A percentile compares a stretch with the other conserved stretches of the same genome.
Conservation (phyloP, 2,797 vertebrate species). For the Gymnopithys bicolor region DNA sequence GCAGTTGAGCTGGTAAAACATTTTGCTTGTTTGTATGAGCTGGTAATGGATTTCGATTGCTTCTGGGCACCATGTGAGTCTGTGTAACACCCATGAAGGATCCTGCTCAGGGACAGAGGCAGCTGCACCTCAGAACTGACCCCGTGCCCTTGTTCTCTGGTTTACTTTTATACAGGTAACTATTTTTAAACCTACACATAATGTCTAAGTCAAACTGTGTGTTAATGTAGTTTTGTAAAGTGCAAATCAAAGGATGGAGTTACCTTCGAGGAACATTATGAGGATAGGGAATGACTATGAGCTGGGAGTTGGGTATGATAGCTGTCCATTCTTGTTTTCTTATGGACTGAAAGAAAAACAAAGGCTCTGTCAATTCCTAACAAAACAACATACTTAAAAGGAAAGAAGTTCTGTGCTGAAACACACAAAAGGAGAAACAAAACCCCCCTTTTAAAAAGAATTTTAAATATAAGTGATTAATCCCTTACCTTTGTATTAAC, state of each 20-base stretch:
- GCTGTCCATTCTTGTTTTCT: slow-evolving; percentile 95
- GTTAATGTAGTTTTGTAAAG: neutral
- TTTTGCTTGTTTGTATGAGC: neutral
- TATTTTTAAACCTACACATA: neutral
- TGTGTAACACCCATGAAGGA: neutral
- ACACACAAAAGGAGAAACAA: neutral
- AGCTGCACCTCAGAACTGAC: neutral
- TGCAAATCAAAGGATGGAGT: neutral
- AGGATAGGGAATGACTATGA: slow-evolving; percentile 95
- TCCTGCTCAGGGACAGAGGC: neutral
- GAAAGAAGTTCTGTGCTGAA: neutral
- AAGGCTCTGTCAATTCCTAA: slow-evolving; percentile 10
- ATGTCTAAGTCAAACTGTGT: neutral
- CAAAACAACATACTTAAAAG: neutral
- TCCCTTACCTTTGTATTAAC: neutral
- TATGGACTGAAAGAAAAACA: slow-evolving; percentile 78
- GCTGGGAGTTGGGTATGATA: slow-evolving; percentile 98
- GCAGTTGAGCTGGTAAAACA: neutral
- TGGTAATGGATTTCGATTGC: neutral
- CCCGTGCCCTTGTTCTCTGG: neutral
- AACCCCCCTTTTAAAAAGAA: neutral
- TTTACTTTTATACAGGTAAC: neutral
- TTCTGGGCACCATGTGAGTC: neutral
- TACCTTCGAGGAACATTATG: slow-evolving; percentile 90
- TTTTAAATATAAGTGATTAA: neutral